These are phyloP conservation scores for Dendropsophus ebraccatus DNA, from an alignment of 2,113 vertebrate species.

Conservation along the genomic window DNA sequence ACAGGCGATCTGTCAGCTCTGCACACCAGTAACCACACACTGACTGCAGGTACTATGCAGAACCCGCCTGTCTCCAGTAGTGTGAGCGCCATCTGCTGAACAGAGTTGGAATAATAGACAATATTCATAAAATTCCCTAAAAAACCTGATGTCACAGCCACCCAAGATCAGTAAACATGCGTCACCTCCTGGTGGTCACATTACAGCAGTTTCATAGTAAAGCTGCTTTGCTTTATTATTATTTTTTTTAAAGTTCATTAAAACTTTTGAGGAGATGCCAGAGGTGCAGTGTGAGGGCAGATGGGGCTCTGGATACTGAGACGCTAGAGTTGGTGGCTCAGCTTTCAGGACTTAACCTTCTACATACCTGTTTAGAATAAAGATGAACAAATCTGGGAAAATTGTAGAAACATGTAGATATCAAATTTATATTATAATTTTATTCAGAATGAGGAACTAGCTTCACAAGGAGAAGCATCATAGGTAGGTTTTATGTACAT, in stretches of 20 bases:
- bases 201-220: constrained; percentile 5
- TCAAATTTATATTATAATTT: too few species aligned
- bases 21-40: not conserved
- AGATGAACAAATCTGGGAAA: not conserved
- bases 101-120: not conserved
- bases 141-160: not conserved
- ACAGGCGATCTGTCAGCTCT: not conserved
- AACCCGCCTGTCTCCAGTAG: not conserved
- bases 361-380: not conserved
- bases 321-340: not conserved
- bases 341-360: not conserved
- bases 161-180: constrained; percentile 12
- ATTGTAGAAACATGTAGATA: not conserved
- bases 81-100: constrained; percentile 44
- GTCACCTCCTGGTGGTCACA: constrained; percentile 12
- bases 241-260: constrained; percentile 9
- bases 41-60: not conserved
- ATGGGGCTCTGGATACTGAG: not conserved
- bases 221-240: not conserved
- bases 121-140: not conserved
- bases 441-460: too few species aligned
- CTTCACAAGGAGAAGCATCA: too few species aligned
- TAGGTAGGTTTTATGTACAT: too few species aligned
- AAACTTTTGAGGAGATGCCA: constrained; percentile 8
- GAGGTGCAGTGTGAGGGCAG: not conserved